These are phyloP conservation scores for Trochalopteron elliotii DNA, from an alignment of 2,113 vertebrate species.

Conservation along the genomic window DNA sequence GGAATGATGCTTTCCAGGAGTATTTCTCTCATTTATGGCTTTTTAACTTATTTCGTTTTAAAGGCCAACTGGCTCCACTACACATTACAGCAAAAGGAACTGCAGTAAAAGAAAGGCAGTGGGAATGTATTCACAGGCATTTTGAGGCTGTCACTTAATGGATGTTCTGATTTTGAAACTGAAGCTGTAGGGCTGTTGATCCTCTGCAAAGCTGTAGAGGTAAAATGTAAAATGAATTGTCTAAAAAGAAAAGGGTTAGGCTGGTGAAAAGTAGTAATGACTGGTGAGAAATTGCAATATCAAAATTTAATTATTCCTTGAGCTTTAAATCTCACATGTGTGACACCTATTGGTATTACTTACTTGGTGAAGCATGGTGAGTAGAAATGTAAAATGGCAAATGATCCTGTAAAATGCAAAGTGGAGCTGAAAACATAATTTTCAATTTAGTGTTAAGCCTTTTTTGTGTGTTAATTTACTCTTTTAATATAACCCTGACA, in stretches of 20 bases:
- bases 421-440: not conserved
- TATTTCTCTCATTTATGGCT: not conserved
- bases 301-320: not conserved
- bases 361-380: not conserved
- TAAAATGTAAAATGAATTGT: not conserved
- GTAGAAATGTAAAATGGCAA: not conserved
- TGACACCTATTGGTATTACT: not conserved
- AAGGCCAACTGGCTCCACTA: not conserved
- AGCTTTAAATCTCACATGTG: not conserved
- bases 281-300: not conserved
- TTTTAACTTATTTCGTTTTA: not conserved
- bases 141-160: not conserved
- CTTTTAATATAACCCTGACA: not conserved
- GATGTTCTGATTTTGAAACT: not conserved
- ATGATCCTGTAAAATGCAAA: not conserved
- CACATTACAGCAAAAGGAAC: not conserved
- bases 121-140: not conserved
- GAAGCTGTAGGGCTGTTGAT: not conserved
- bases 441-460: not conserved
- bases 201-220: not conserved
- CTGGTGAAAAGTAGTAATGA: not conserved
- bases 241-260: not conserved
- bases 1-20: not conserved
- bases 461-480: not conserved
- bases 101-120: not conserved